A percentile compares a stretch with the other conserved stretches of the same genome.
phyloP scores from a whole-genome alignment of 2,888 invertebrate genomes.

The Coelogynopora nodosa region DNA sequence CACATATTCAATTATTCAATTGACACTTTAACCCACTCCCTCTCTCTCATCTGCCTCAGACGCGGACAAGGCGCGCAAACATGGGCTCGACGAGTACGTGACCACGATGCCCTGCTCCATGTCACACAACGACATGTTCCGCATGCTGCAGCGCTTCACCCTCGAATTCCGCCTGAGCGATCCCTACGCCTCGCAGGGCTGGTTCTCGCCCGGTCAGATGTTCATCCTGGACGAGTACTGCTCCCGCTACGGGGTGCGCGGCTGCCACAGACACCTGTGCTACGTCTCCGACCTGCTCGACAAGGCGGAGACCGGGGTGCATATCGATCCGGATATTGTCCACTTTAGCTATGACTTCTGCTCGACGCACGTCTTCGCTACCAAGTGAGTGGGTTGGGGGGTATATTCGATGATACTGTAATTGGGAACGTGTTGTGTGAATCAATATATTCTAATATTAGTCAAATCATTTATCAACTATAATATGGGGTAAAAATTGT shows the following conservation, averaged over 20 bases:
- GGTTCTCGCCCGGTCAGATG: slow-evolving; percentile 99
- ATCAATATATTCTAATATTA: too few species aligned
- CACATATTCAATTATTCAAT: background rate
- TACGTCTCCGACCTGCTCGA: slow-evolving; percentile 86
- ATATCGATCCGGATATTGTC: slow-evolving; percentile 95
- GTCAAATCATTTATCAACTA: too few species aligned
- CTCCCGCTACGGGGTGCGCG: slow-evolving; percentile 90
- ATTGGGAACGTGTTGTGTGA: slow-evolving; percentile 75
- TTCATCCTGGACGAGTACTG: slow-evolving; percentile 89
- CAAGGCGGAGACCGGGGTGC: slow-evolving; percentile 83
- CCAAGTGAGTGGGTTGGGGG: slow-evolving; percentile 85
- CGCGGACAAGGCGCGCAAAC: slow-evolving; percentile 85
- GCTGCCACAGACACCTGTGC: slow-evolving; percentile 91
- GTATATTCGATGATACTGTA: slow-evolving; percentile 79
- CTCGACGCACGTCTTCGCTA: slow-evolving; percentile 97
- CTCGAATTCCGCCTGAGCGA: slow-evolving; percentile 93
- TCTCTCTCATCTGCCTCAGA: slow-evolving; percentile 65
- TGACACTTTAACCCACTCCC: too few species aligned
- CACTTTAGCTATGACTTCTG: slow-evolving; percentile 99
- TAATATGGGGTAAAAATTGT: too few species aligned
- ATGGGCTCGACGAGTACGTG: slow-evolving; percentile 98
- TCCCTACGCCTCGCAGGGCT: slow-evolving; percentile 78
- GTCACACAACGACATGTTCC: slow-evolving; percentile 88
- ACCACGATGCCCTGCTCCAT: slow-evolving; percentile 97
- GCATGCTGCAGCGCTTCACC: slow-evolving; percentile 82